A percentile compares a stretch with the other conserved stretches of the same genome.
Conservation (phyloP, 2,797 vertebrate species). For the Gadopsis bispinosus region DNA sequence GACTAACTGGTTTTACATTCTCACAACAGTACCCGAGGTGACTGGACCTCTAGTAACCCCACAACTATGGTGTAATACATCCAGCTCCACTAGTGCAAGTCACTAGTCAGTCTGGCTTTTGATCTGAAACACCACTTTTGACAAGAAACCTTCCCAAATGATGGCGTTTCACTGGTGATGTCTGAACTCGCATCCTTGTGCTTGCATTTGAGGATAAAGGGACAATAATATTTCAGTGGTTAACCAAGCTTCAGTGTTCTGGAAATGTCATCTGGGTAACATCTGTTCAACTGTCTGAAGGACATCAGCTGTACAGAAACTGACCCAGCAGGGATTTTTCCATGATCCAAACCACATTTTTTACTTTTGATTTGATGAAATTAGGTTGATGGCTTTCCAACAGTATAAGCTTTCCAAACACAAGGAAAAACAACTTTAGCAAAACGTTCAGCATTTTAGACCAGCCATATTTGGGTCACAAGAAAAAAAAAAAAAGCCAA, state of each 20-base stretch:
- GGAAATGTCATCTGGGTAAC: neutral
- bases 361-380: neutral
- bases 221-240: constrained; percentile 18
- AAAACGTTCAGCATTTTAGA: neutral
- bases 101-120: neutral
- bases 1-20: neutral
- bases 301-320: neutral
- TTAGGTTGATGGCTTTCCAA: neutral
- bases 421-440: neutral
- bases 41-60: neutral
- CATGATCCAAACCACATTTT: no score
- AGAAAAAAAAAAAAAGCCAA: neutral
- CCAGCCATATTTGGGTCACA: neutral
- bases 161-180: neutral
- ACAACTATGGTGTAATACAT: neutral
- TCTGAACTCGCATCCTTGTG: neutral
- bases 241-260: constrained; percentile 7
- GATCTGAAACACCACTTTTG: no score
- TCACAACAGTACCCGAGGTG: neutral
- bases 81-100: neutral
- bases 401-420: neutral
- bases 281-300: neutral
- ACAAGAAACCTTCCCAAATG: neutral
- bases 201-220: neutral
- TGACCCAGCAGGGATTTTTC: neutral